These are phyloP conservation scores for Callorhinus ursinus DNA, from an alignment of 2,113 vertebrate genomes.

Conservation along the genomic window DNA sequence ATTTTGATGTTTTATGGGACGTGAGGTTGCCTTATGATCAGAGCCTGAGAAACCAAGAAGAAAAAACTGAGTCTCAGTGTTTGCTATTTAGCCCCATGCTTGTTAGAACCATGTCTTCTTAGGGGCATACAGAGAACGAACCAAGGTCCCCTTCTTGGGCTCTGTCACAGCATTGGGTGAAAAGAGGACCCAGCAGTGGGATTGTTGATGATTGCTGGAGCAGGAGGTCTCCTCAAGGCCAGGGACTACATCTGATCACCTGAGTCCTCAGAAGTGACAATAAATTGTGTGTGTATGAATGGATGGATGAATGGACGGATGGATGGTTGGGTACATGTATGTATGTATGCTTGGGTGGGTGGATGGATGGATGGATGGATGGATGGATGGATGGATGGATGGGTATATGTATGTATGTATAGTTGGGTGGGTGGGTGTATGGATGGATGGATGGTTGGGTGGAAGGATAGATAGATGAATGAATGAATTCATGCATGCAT, in stretches of 20 bases:
- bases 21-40: not conserved
- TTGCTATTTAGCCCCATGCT: not conserved
- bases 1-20: not conserved
- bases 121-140: not conserved
- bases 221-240: not conserved
- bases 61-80: not conserved
- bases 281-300: not conserved
- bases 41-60: not conserved
- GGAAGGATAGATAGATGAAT: accelerated
- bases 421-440: accelerated
- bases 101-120: not conserved
- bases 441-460: accelerated
- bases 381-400: not conserved
- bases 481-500: too few relatives aligned
- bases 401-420: not conserved
- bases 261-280: not conserved
- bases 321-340: not conserved
- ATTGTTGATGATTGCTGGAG: not conserved
- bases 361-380: not conserved
- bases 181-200: not conserved
- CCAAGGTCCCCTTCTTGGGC: not conserved
- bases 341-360: not conserved
- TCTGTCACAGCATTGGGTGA: not conserved
- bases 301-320: not conserved
- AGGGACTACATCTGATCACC: not conserved